These are phyloP conservation scores for Craseonycteris thonglongyai DNA, from an alignment of 2,113 vertebrate species.

Conservation along the genomic window DNA sequence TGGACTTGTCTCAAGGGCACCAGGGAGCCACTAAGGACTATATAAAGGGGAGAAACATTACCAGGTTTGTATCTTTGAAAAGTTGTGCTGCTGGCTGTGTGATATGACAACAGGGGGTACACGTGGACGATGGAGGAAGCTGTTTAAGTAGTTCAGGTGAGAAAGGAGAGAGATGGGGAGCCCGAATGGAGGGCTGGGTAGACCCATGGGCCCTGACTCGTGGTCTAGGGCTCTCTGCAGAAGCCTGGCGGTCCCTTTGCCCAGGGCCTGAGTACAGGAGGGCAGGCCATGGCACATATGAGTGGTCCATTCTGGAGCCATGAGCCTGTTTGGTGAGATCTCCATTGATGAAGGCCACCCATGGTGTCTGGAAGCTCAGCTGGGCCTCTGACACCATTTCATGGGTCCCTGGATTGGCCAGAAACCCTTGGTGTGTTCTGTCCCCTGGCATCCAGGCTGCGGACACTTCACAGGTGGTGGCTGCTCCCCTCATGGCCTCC, in stretches of 20 bases:
- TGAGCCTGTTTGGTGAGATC: fast-evolving
- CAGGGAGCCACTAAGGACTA: background rate
- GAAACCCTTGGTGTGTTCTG: background rate
- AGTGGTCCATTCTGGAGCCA: background rate
- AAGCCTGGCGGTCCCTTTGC: background rate
- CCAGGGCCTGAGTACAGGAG: background rate
- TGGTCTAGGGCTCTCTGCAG: background rate
- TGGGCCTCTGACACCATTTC: background rate
- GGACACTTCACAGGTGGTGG: fast-evolving
- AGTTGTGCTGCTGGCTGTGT: background rate
- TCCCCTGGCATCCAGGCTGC: fast-evolving
- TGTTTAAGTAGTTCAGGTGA: background rate
- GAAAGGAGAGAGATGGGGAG: background rate
- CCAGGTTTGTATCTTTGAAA: background rate
- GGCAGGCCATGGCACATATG: background rate
- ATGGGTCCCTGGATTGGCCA: background rate
- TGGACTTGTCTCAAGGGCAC: background rate
- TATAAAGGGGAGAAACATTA: background rate
- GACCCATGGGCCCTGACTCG: background rate
- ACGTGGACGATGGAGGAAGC: background rate
- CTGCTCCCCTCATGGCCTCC: background rate
- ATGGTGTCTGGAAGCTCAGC: background rate
- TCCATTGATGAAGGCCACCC: fast-evolving
- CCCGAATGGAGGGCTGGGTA: background rate
- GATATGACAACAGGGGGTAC: background rate